phyloP scores from a whole-genome alignment of 2,888 invertebrate species.

The Prionchulus punctatus region DNA sequence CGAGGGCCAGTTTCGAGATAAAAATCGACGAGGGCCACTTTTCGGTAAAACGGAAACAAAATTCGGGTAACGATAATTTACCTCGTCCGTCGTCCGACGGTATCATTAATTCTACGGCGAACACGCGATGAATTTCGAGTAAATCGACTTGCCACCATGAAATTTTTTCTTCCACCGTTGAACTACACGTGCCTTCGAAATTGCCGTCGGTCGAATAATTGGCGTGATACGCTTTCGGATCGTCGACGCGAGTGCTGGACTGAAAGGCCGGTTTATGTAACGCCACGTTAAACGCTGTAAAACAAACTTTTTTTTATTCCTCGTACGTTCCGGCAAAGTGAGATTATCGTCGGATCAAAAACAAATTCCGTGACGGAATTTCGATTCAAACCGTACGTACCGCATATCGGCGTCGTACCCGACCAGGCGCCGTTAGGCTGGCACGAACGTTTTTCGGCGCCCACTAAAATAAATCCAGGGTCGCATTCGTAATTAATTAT shows the following conservation, averaged over 20 bases:
- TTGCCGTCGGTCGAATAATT: constrained; percentile 10
- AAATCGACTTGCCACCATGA: constrained; percentile 12
- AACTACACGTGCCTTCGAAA: constrained; percentile 2
- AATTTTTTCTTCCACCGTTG: neutral
- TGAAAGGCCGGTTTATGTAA: constrained; percentile 12
- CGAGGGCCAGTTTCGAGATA: too few species aligned
- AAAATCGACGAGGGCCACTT: too few species aligned
- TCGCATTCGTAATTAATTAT: constrained; percentile 57
- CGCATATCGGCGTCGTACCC: constrained; percentile 22
- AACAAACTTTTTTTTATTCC: neutral
- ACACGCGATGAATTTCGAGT: constrained; percentile 2
- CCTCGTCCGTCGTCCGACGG: neutral
- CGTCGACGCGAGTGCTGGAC: neutral
- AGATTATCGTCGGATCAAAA: neutral
- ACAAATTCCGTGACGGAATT: neutral
- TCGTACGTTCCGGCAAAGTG: neutral
- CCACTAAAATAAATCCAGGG: constrained; percentile 70
- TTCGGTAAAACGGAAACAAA: too few species aligned
- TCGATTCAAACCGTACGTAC: constrained; percentile 11
- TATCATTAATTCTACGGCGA: constrained; percentile 11
- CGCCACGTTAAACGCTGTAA: constrained; percentile 13
- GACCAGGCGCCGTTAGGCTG: constrained; percentile 31
- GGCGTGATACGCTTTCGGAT: neutral
- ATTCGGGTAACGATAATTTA: too few species aligned
- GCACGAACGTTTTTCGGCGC: constrained; percentile 57